Conservation (phyloP, 2,888 invertebrate species). For the Melanotus villosus region DNA sequence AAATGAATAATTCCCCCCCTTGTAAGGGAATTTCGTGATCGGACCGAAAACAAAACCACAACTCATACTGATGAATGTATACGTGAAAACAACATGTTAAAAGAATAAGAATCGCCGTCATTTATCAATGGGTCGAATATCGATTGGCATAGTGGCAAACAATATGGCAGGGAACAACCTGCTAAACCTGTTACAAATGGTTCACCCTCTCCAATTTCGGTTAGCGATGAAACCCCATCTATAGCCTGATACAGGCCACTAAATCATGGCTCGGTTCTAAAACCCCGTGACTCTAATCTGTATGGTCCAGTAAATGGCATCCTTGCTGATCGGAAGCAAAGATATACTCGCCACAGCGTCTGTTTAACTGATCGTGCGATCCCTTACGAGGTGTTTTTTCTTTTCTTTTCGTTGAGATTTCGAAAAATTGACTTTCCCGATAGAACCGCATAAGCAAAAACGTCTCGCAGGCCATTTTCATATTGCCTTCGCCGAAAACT, state of each 20-base stretch:
- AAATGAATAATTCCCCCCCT: too few species aligned
- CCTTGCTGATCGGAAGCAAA: slow-evolving; percentile 29
- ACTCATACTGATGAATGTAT: neutral
- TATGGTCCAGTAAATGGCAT: slow-evolving; percentile 34
- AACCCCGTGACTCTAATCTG: slow-evolving; percentile 21
- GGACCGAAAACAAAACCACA: too few species aligned
- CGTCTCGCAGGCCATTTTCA: too few species aligned
- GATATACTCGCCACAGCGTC: slow-evolving; percentile 15
- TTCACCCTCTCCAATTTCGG: slow-evolving; percentile 27
- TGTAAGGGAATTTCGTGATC: too few species aligned
- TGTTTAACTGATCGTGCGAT: slow-evolving; percentile 7
- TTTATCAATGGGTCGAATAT: slow-evolving; percentile 16
- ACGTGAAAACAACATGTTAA: slow-evolving; percentile 14
- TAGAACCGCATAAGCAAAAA: too few species aligned
- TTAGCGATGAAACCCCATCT: slow-evolving; percentile 33
- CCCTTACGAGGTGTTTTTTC: neutral
- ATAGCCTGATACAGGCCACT: slow-evolving; percentile 20
- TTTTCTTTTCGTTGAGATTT: neutral
- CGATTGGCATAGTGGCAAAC: slow-evolving; percentile 12
- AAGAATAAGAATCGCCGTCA: slow-evolving; percentile 4
- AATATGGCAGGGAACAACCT: slow-evolving; percentile 21
- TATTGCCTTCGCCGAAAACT: too few species aligned
- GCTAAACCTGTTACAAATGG: slow-evolving; percentile 37
- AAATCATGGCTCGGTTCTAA: slow-evolving; percentile 27
- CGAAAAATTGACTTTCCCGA: too few species aligned